These are phyloP conservation scores for Micromesistius poutassou DNA, from an alignment of 2,797 vertebrate species.

Conservation along the genomic window DNA sequence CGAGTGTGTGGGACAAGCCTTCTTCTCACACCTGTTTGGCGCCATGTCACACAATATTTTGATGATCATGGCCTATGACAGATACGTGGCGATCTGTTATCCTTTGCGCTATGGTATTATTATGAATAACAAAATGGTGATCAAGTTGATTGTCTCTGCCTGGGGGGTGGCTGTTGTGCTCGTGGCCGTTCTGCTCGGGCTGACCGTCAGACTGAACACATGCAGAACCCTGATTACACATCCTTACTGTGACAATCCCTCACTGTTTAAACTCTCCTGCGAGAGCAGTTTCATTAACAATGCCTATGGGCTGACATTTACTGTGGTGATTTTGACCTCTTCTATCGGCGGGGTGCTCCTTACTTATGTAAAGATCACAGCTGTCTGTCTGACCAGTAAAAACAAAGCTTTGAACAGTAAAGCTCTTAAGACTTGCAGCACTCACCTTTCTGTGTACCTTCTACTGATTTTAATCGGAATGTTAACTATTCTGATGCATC, in stretches of 20 bases:
- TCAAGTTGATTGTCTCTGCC: constrained; percentile 40
- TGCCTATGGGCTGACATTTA: constrained; percentile 61
- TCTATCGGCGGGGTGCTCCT: constrained; percentile 43
- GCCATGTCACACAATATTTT: constrained; percentile 68
- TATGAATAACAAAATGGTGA: constrained; percentile 56
- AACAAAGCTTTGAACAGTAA: constrained; percentile 39
- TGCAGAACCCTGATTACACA: constrained; percentile 68
- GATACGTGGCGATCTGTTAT: constrained; percentile 71
- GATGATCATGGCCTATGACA: constrained; percentile 74
- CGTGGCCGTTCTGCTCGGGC: constrained; percentile 58
- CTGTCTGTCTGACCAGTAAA: constrained; percentile 37
- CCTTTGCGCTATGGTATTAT: constrained; percentile 59
- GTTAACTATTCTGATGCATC: constrained; percentile 19
- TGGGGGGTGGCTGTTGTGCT: constrained; percentile 48
- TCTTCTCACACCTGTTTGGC: constrained; percentile 68
- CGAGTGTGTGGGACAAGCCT: constrained; percentile 71
- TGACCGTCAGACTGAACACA: constrained; percentile 59
- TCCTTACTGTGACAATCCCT: constrained; percentile 74
- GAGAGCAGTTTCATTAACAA: constrained; percentile 60
- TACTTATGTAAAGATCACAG: constrained; percentile 53
- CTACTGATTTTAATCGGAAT: constrained; percentile 22
- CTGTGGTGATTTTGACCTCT: constrained; percentile 37
- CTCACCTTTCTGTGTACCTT: constrained; percentile 53
- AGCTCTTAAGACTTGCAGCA: constrained; percentile 52
- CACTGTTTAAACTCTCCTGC: constrained; percentile 68